Conservation (phyloP, 2,888 invertebrate genomes). For the Adelognathus sp. region DNA sequence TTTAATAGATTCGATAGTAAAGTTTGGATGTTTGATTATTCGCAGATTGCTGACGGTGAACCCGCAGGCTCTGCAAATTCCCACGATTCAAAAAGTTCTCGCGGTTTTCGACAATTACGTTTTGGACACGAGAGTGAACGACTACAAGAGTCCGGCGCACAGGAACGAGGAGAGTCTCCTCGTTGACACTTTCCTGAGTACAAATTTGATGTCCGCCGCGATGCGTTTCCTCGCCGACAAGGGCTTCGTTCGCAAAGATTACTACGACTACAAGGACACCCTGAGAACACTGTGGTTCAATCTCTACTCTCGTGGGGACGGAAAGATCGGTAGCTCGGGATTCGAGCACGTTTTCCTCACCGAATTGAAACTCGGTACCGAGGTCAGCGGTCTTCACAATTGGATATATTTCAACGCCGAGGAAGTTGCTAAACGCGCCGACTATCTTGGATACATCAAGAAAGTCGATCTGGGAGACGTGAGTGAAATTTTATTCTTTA, state of each 20-base stretch:
- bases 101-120: constrained; percentile 93
- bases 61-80: constrained; percentile 85
- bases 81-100: constrained; percentile 88
- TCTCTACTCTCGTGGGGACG: constrained; percentile 89
- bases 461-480: constrained; percentile 88
- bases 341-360: constrained; percentile 97
- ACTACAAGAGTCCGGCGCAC: constrained; percentile 87
- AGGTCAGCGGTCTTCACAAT: constrained; percentile 93
- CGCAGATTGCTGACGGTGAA: constrained; percentile 87
- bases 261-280: constrained; percentile 86
- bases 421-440: constrained; percentile 87
- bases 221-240: constrained; percentile 82
- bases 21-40: too few species aligned
- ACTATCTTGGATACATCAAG: constrained; percentile 91
- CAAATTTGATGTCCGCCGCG: constrained; percentile 82
- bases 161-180: constrained; percentile 76
- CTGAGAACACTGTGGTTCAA: constrained; percentile 90
- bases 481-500: constrained; percentile 80
- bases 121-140: constrained; percentile 87
- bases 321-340: constrained; percentile 92
- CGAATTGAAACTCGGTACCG: constrained; percentile 88
- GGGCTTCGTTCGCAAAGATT: constrained; percentile 76
- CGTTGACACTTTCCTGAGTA: constrained; percentile 81
- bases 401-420: constrained; percentile 93
- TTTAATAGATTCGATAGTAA: not conserved